A percentile compares a stretch with the other conserved stretches of the same genome.
Conservation (phyloP, 2,797 vertebrate genomes). For the Gymnothorax reevesii region DNA sequence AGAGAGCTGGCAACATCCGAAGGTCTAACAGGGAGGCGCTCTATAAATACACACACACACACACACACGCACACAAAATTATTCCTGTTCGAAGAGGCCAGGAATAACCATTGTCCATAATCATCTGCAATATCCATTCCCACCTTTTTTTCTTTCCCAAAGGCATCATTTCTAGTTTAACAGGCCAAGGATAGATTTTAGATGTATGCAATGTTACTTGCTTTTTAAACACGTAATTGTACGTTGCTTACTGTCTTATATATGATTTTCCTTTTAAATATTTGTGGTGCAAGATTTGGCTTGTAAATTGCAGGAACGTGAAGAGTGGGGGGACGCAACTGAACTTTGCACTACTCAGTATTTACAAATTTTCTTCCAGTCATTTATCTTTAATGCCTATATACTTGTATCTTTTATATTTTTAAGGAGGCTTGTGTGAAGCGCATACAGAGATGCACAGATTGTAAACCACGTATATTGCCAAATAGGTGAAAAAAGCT, state of each 20-base stretch:
- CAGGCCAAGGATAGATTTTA: neutral
- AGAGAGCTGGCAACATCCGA: conserved; percentile 83
- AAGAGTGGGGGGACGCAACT: neutral
- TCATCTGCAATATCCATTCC: neutral
- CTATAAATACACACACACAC: conserved; percentile 42
- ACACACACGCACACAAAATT: conserved; percentile 31
- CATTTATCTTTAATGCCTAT: neutral
- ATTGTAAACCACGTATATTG: neutral
- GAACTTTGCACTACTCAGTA: neutral
- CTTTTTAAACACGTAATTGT: neutral
- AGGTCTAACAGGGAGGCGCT: conserved; percentile 77
- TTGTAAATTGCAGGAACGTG: neutral
- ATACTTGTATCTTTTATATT: neutral
- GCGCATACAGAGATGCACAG: neutral
- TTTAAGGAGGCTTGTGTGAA: neutral
- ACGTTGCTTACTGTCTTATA: neutral
- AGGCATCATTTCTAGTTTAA: neutral
- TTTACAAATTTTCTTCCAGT: neutral
- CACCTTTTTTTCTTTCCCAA: neutral
- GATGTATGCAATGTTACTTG: neutral
- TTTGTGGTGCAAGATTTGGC: neutral
- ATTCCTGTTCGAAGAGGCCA: neutral
- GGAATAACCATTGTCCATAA: conserved; percentile 9
- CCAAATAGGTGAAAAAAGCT: neutral
- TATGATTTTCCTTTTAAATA: neutral